Conservation (phyloP, 2,113 vertebrate species). For the Stigmatopora nigra region DNA sequence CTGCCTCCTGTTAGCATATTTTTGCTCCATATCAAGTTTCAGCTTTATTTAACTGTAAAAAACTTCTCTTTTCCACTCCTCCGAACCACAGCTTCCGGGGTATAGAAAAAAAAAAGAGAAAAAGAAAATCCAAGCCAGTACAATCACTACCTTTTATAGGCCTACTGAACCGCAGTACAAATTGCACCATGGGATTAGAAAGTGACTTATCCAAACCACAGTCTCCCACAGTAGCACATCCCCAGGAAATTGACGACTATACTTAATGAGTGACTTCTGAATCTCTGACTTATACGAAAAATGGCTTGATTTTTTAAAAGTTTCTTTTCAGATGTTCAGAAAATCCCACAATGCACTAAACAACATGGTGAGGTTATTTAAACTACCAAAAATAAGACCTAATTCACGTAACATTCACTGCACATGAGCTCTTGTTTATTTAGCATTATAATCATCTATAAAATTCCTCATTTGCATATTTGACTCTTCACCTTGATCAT, state of each 20-base stretch:
- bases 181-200: conserved; percentile 10
- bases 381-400: no score
- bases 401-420: no score
- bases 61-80: neutral
- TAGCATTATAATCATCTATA: no score
- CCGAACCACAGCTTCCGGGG: conserved; percentile 8
- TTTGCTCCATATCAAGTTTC: neutral
- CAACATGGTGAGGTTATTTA: no score
- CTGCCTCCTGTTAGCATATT: neutral
- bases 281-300: no score
- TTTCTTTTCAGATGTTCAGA: no score
- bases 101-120: neutral
- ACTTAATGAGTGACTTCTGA: no score
- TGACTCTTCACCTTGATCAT: no score
- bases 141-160: conserved; percentile 1
- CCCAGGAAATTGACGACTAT: conserved; percentile 3
- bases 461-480: no score
- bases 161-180: conserved; percentile 9
- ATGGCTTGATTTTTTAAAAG: no score
- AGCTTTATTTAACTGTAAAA: neutral
- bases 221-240: neutral
- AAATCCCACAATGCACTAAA: no score
- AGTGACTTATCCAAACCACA: conserved; percentile 5
- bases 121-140: neutral
- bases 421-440: no score